Evolutionary conservation across 2,888 invertebrate species (phyloP).

Genomic region (Glyphotaelius pellucidus): DNA sequence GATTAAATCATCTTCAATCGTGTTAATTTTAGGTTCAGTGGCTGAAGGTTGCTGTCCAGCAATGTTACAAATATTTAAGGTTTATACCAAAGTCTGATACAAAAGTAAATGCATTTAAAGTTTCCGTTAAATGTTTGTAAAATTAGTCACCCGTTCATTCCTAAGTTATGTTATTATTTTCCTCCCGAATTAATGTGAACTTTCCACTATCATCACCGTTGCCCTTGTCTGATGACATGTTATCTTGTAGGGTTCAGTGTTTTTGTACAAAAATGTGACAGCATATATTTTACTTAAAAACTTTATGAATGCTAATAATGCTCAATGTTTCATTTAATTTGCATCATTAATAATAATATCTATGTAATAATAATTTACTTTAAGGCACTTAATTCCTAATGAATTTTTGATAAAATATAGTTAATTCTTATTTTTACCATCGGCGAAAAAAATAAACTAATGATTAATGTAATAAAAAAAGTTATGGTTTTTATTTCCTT

Average conservation of each 20-base stretch:
- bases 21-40: background rate
- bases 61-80: conserved; percentile 11
- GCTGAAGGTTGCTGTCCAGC: background rate
- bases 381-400: background rate
- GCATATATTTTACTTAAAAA: background rate
- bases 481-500: background rate
- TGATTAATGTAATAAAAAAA: background rate
- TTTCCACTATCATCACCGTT: too few species aligned
- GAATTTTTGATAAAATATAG: background rate
- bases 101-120: background rate
- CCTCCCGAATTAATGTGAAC: background rate
- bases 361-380: background rate
- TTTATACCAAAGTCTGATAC: conserved; percentile 39
- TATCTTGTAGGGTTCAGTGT: background rate
- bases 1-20: background rate
- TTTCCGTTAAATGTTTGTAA: background rate
- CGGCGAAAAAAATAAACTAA: background rate
- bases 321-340: background rate
- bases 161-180: background rate
- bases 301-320: background rate
- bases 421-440: background rate
- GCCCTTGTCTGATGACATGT: background rate
- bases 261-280: background rate
- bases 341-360: background rate
- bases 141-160: background rate